These are phyloP conservation scores for Mylabris phalerata DNA, from an alignment of 1,140 invertebrate genomes.

Conservation along the genomic window DNA sequence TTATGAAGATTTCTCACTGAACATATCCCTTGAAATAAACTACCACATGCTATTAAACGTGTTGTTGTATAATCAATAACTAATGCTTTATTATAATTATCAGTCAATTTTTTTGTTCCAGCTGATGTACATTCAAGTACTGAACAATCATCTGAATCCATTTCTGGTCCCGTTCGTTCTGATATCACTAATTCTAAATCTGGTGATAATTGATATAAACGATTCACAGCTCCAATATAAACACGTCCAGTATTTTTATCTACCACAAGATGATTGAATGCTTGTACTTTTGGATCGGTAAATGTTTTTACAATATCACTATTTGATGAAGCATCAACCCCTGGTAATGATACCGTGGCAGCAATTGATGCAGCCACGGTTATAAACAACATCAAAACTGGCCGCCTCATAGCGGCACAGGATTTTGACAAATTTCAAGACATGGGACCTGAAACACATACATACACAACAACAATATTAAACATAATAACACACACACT, in stretches of 20 bases:
- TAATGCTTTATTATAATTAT: conserved; percentile 94
- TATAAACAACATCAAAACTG: conserved; percentile 28
- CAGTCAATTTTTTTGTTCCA: conserved; percentile 62
- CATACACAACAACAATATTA: not conserved
- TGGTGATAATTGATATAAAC: conserved; percentile 84
- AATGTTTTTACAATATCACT: conserved; percentile 58
- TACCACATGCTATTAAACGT: conserved; percentile 88
- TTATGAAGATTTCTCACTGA: conserved; percentile 82
- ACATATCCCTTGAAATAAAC: conserved; percentile 85
- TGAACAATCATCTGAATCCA: conserved; percentile 85
- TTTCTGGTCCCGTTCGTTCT: conserved; percentile 81
- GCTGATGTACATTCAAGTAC: conserved; percentile 69
- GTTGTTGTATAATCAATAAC: conserved; percentile 89
- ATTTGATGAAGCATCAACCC: too few relatives aligned
- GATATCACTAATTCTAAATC: conserved; percentile 72
- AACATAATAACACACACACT: not conserved
- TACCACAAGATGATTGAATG: conserved; percentile 82
- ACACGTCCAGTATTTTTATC: conserved; percentile 83
- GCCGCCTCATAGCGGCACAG: conserved; percentile 36
- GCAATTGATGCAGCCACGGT: conserved; percentile 22
- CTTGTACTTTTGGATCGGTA: conserved; percentile 52
- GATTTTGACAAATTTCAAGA: conserved; percentile 23
- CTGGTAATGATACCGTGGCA: conserved; percentile 18
- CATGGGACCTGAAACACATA: conserved; percentile 27
- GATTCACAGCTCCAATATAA: conserved; percentile 91